Evolutionary conservation across 2,888 invertebrate genomes (phyloP), one percentile per base, ranked within the genome.

Genomic region (Spilarctia lutea): DNA sequence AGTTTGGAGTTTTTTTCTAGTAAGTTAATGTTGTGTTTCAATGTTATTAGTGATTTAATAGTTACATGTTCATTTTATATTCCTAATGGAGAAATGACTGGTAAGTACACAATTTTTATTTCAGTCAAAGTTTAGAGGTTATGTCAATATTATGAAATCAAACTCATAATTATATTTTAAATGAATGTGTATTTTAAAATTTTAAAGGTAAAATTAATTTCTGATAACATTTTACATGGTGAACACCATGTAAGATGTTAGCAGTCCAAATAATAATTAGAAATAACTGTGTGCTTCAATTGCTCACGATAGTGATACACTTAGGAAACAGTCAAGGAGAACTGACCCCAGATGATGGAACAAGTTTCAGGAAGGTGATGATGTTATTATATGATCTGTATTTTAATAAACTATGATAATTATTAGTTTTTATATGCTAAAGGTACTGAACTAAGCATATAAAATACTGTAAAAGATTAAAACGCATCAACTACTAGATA

Each of bases 61-160:
- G 30, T 3, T 27, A 30, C 30, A 30, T 30, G 16, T 63, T 30
- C 63, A 63, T 13, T 30, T 30, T 18, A 10, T 24, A 27, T n/a
- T 18, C 20, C 20, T 27, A 65, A 48, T 20, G 66, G 48, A 16
- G 65, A 35, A 35, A 76, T 77, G 72, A 65, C 33, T 60, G 79
- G 84, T 84, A 77, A 79, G 83, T 78, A 63, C 63, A 63, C 30
- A 27, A 27, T 1, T 60, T 63, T 30, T 18, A 6, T 68, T 66
- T 65, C 27, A 0, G 7, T 42, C 6, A 4, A 0, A 30, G 30
- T 56, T 77, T 67, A 27, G 42, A 84, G 84, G 84, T 84, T 84
- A 84, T 77, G 74, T 77, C 71, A 75, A 68, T 84, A 77, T 85
- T 83, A 78, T 83, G 83, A 75, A 80, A 65, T 72, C 75, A 4